Percentiles rank a stretch among this genome's conserved stretches.
Conservation (phyloP, 2,797 vertebrate genomes). For the Presbytis comata region DNA sequence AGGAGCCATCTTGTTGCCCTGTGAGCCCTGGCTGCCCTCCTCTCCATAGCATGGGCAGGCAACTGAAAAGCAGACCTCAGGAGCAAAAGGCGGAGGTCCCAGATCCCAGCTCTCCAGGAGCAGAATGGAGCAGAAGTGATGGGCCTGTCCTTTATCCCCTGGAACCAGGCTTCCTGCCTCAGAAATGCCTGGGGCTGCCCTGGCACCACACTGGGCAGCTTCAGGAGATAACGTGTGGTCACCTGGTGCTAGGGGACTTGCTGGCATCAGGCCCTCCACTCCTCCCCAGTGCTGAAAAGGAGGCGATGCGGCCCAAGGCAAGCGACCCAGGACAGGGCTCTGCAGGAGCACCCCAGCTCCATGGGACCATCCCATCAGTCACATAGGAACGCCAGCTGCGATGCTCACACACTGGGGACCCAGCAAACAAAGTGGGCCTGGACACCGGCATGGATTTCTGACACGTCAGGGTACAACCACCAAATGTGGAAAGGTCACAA, state of each 20-base stretch:
- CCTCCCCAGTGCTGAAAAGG: background rate
- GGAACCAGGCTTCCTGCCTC: no score
- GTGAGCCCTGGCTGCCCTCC: no score
- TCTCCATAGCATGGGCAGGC: background rate
- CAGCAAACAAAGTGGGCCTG: accelerated
- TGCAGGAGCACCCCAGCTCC: background rate
- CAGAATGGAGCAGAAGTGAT: background rate
- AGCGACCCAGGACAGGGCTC: background rate
- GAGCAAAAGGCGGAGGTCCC: accelerated
- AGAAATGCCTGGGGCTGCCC: background rate
- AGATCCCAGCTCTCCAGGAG: background rate
- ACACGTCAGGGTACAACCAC: accelerated
- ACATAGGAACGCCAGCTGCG: accelerated
- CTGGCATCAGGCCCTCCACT: background rate
- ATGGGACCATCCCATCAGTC: accelerated
- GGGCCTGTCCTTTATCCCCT: background rate
- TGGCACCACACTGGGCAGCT: background rate
- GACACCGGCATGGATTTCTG: accelerated
- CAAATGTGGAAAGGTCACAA: background rate
- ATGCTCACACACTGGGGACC: background rate
- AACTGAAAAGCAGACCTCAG: background rate
- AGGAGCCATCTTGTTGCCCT: background rate
- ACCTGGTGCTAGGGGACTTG: background rate
- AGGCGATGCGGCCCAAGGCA: background rate
- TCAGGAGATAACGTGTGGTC: background rate